Base-by-base conservation (phyloP, 2,888 invertebrate species). In the Agonum fuliginosum region DNA sequence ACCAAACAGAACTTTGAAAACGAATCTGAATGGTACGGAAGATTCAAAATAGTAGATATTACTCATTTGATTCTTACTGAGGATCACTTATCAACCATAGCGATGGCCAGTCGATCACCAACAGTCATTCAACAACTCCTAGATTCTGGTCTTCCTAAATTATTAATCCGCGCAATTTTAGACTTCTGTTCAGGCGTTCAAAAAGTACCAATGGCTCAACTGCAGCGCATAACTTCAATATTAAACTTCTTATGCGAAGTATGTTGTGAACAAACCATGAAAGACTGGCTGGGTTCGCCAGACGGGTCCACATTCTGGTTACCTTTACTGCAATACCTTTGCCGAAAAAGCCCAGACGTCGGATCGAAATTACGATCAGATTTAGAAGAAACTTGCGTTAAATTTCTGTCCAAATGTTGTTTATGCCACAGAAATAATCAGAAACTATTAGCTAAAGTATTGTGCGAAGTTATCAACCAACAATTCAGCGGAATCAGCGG, bases 261-360 rank as follows among this genome's bases (percentile, higher is more conserved):
- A 78, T 94, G 95, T 84, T 91, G 93, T 19, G 96, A 95, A 83
- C 92, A 93, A 17, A 89, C 91, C 80, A 92, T 97, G 89, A 93
- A 95, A 81, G 95, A 95, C 86, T 97, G 97, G 97, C 89, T 97
- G 58, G 97, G 97, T 10, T 91, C 91, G 0, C 87, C 89, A 65
- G 92, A 94, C 80, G 96, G 96, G 4, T 91, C 93, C 1, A 89
- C 91, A n/a, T 97, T 97, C 87, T 97, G 97, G 97, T 90, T 92
- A 58, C 94, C 95, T 2, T 87, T 97, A 79, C 88, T 97, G 6
- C 91, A 92, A 78, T 89, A 95, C 84, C 89, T 95, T 24, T 94
- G 94, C 84, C 91, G 84, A 72, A 83, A 84, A 70, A 84, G 84
- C 0, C 80, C 80, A 0, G 5, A 14, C 3, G 4, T n/a, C 12